phyloP scores from a whole-genome alignment of 2,113 vertebrate species.

The Pelecanoides urinatrix region DNA sequence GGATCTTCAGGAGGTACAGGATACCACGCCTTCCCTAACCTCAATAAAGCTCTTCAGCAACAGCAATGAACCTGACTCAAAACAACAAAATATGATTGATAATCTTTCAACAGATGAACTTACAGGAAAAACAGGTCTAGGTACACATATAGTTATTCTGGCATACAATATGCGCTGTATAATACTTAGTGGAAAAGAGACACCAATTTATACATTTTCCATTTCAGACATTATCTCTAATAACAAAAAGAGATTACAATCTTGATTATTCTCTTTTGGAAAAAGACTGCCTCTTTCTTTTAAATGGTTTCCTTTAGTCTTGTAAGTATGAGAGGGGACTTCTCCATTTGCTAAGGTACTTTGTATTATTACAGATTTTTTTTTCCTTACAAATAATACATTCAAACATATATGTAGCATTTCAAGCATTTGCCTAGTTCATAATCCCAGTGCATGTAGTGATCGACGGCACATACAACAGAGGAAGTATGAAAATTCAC shows the following conservation, averaged over 20 bases:
- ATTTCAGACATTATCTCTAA: neutral
- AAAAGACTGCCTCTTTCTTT: neutral
- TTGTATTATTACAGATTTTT: neutral
- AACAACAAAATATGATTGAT: neutral
- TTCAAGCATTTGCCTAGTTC: neutral
- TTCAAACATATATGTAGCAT: neutral
- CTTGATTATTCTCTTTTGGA: neutral
- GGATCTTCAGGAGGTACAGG: neutral
- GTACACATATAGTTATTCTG: neutral
- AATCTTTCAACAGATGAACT: neutral
- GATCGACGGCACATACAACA: neutral
- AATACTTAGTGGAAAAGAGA: neutral
- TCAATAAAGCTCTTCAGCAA: neutral
- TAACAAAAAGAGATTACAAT: neutral
- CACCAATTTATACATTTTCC: neutral
- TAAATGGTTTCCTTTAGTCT: neutral
- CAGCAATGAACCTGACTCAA: neutral
- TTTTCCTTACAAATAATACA: neutral
- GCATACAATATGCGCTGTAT: accelerated
- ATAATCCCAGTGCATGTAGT: neutral
- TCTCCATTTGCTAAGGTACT: neutral
- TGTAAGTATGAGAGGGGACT: neutral
- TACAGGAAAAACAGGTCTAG: neutral
- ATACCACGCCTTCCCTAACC: neutral
- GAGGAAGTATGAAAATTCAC: neutral